Evolutionary conservation across 2,113 vertebrate genomes (phyloP).

Genomic region (Chaetodon trifascialis): DNA sequence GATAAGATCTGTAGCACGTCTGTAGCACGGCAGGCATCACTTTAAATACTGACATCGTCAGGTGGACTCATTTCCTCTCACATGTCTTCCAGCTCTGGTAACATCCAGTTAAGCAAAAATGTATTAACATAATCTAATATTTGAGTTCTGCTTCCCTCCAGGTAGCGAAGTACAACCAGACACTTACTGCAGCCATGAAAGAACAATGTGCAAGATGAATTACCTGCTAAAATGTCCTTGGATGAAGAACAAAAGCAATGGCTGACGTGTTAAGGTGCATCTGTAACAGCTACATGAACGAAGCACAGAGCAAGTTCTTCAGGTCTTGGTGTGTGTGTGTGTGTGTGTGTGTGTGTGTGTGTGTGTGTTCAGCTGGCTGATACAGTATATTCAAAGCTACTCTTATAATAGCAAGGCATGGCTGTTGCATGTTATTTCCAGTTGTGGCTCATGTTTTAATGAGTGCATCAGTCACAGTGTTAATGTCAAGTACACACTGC

Average conservation of each 20-base stretch:
- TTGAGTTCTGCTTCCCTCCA: background rate
- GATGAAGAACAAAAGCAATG: slow-evolving; percentile 5
- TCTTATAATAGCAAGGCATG: slow-evolving; percentile 9
- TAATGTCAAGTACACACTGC: background rate
- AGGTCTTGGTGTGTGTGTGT: slow-evolving; percentile 9
- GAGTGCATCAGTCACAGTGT: slow-evolving; percentile 2
- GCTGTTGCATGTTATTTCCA: slow-evolving; percentile 32
- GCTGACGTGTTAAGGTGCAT: background rate
- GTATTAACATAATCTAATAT: slow-evolving; percentile 16
- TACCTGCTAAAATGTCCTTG: slow-evolving; percentile 47
- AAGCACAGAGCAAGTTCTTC: slow-evolving; percentile 3
- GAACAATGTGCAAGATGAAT: slow-evolving; percentile 31
- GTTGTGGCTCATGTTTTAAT: slow-evolving; percentile 28
- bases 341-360: no score
- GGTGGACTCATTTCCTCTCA: slow-evolving; percentile 3
- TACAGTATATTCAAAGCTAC: slow-evolving; percentile 13
- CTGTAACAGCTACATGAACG: background rate
- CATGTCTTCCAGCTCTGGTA: slow-evolving; percentile 4
- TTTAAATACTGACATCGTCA: slow-evolving; percentile 1
- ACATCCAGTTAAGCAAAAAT: slow-evolving; percentile 21
- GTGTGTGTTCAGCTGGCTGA: slow-evolving; percentile 21
- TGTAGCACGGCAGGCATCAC: slow-evolving; percentile 2
- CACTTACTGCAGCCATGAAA: slow-evolving; percentile 10
- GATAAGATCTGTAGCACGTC: background rate
- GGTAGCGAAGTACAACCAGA: slow-evolving; percentile 15